These are phyloP conservation scores for Drosophila gaucha DNA, from an alignment of 2,888 invertebrate genomes.

Conservation along the genomic window DNA sequence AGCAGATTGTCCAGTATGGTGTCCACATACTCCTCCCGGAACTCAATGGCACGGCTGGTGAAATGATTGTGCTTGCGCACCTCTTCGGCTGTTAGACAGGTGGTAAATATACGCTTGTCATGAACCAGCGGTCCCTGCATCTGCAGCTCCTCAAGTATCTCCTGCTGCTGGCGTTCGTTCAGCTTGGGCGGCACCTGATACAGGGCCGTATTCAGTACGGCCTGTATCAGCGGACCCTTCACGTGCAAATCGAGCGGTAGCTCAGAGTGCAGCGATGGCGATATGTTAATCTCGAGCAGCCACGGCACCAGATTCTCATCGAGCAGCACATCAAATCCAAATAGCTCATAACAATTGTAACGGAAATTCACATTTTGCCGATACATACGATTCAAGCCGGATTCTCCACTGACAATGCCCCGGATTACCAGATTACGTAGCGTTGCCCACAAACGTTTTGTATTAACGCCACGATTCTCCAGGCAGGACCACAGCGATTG, in stretches of 20 bases:
- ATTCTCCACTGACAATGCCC: slow-evolving; percentile 95
- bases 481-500: slow-evolving; percentile 88
- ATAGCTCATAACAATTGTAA: slow-evolving; percentile 97
- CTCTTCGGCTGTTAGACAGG: slow-evolving; percentile 89
- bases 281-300: slow-evolving; percentile 97
- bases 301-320: slow-evolving; percentile 97
- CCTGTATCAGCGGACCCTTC: slow-evolving; percentile 95
- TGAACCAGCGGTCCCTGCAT: slow-evolving; percentile 86
- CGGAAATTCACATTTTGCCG: slow-evolving; percentile 90
- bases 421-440: slow-evolving; percentile 96
- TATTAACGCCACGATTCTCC: slow-evolving; percentile 89
- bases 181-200: slow-evolving; percentile 88
- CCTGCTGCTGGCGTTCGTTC: slow-evolving; percentile 81
- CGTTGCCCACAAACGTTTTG: slow-evolving; percentile 91
- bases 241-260: slow-evolving; percentile 95
- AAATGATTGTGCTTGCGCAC: slow-evolving; percentile 86
- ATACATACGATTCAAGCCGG: slow-evolving; percentile 90
- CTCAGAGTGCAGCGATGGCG: slow-evolving; percentile 94
- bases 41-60: slow-evolving; percentile 82
- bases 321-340: slow-evolving; percentile 97
- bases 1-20: slow-evolving; percentile 93
- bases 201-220: slow-evolving; percentile 96
- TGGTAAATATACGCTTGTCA: slow-evolving; percentile 89
- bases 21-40: slow-evolving; percentile 86
- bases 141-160: slow-evolving; percentile 78